phyloP scores from a whole-genome alignment of 2,888 invertebrate species.

The Megalurothrips usitatus region DNA sequence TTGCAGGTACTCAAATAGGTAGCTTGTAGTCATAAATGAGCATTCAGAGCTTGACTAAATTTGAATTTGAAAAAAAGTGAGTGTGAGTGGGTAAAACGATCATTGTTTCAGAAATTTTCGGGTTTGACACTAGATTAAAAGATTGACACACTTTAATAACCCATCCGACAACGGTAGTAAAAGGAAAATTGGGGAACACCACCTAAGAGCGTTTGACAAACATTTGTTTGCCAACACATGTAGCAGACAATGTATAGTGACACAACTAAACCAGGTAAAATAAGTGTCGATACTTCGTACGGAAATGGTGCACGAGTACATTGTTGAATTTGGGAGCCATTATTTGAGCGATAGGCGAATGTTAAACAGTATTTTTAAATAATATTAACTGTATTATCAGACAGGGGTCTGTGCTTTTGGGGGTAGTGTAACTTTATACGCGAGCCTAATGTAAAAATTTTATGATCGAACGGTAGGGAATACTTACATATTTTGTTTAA shows the following conservation, averaged over 20 bases:
- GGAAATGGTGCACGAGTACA: not conserved
- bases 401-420: not conserved
- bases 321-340: not conserved
- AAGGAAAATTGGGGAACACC: too few relatives aligned
- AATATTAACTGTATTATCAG: constrained; percentile 2
- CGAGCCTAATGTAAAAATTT: not conserved
- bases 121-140: not conserved
- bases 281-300: not conserved
- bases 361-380: not conserved
- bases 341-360: not conserved
- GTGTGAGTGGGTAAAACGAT: not conserved
- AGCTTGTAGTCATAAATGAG: too few relatives aligned
- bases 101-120: not conserved
- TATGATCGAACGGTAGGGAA: not conserved
- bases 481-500: constrained; percentile 16
- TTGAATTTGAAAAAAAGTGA: too few relatives aligned
- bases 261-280: not conserved
- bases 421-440: not conserved
- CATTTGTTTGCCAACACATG: constrained; percentile 22
- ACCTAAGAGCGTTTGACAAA: not conserved
- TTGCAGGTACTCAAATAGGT: too few relatives aligned
- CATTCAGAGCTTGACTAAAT: too few relatives aligned
- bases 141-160: not conserved
- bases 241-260: not conserved
- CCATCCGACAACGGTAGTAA: not conserved